Evolutionary conservation across 2,797 vertebrate species (phyloP), one percentile per base, ranked within the genome.

Genomic region (Triplophysa bombifrons): DNA sequence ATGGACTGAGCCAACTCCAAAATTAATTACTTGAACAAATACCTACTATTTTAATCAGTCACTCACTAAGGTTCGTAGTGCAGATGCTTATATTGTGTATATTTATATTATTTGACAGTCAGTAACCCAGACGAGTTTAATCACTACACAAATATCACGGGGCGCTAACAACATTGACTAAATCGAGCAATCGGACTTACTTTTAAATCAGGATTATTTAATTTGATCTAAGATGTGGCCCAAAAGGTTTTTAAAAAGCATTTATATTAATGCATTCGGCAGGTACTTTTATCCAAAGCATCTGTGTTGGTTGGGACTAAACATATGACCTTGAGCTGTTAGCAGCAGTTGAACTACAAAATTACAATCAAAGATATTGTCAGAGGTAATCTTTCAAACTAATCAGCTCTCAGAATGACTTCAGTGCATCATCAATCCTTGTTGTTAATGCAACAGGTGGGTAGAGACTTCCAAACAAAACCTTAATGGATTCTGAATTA

Each of bases 371-470:
- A 17, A 34, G 6, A 16, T 61, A 30, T 34, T 61, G 60, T 30
- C 60, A 61, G 25, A 61, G 27, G 27, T 30, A 61, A 61, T 61
- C 27, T 61, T 27, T 61, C 27, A 61, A 61, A 61, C 14, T 8
- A 61, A 34, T 61, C 60, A 61, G 25, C 60, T 61, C 30, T 61
- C 60, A 61, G 60, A 17, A 61, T 61, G 16, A 30, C 58, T 61
- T 61, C 8, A 61, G 27, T 61, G 27, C 25, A 16, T 61, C 60
- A 61, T 61, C 60, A 61, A 61, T 61, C 60, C 27, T 7, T 61
- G 56, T 25, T 60, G 25, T 30, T 61, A 9, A 17, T 30, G 60
- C 60, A 61, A 61, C 60, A 61, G 27, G 60, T 30, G 27, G 11
- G 6, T 6, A 61, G 60, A 17, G 27, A 61, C 60, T 30, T 2